Evolutionary conservation across 1,140 invertebrate genomes (phyloP), one percentile per base, ranked within the genome.

Genomic region (Mamestra configurata): DNA sequence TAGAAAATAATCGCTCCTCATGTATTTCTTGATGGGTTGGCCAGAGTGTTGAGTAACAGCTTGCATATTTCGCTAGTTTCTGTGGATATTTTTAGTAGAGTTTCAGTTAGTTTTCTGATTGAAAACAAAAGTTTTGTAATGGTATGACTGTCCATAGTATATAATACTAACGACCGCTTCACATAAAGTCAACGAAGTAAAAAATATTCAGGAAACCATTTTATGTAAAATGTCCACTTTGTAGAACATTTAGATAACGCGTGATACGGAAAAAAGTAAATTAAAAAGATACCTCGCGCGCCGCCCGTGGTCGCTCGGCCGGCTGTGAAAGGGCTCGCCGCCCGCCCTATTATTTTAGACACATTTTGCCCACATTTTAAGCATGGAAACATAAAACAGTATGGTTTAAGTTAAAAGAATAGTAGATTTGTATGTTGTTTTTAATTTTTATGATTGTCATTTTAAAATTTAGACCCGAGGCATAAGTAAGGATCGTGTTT

Each of bases 311-410:
- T 5, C 27, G 59, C 20, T 31, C 22, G 24, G 64, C 51, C 57
- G 15, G 10, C 24, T 10, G 40, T 27, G 37, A 31, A 27, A 79
- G 49, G 79, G 64, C 79, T 70, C 79, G 61, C 37, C 37, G 4
- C 22, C 53, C 10, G 53, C 15, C 64, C 79, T 80, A 77, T 80
- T 80, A 80, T 80, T 80, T 80, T 77, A 80, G 77, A 64, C 40
- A 80, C 66, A 80, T 80, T 80, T 77, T 71, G 71, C 79, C 79
- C 73, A 77, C 66, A 77, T 77, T 80, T 80, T 79, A 71, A 59
- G 53, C 72, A 77, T 49, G 35, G 68, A 59, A 40, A 51, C 51
- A 51, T 76, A 53, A 35, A 53, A 57, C 22, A n/a, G 22, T 24
- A 15, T 51, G 68, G 22, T 49, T 49, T 43, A 71, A 71, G 68